A percentile compares a stretch with the other conserved stretches of the same genome.
These are phyloP conservation scores for Dolichoris vasculosae DNA, from an alignment of 1,140 invertebrate species.

Conservation along the genomic window DNA sequence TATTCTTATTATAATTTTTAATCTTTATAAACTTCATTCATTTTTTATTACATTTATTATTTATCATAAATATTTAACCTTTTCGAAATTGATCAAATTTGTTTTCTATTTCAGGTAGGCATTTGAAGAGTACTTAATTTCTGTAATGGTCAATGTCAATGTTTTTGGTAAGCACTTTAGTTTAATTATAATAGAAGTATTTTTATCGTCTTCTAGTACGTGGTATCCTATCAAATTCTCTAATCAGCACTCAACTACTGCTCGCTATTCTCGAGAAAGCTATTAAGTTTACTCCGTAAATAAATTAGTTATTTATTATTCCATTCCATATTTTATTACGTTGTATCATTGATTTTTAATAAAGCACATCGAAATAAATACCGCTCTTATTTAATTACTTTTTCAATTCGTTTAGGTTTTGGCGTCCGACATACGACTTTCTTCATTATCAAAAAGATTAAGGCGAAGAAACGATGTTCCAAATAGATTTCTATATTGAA, in stretches of 20 bases:
- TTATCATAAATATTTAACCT: neutral
- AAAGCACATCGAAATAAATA: no score
- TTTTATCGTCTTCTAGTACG: neutral
- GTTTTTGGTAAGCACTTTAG: conserved; percentile 6
- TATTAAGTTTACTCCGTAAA: neutral
- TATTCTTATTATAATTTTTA: neutral
- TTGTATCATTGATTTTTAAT: no score
- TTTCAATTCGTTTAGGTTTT: no score
- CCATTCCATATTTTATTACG: neutral
- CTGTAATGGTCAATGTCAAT: neutral
- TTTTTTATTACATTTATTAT: neutral
- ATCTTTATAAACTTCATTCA: no score
- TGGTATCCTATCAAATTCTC: neutral
- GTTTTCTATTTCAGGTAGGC: conserved; percentile 37
- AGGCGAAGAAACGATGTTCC: no score
- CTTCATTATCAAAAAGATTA: no score
- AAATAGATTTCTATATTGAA: no score
- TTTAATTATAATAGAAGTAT: neutral
- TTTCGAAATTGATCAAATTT: no score
- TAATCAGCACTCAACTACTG: neutral
- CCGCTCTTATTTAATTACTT: no score
- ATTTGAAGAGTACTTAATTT: neutral
- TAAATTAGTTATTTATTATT: neutral
- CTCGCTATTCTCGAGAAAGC: neutral
- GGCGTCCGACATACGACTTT: no score